These are phyloP conservation scores for Euschistus heros DNA, from an alignment of 1,140 invertebrate genomes.

Conservation along the genomic window DNA sequence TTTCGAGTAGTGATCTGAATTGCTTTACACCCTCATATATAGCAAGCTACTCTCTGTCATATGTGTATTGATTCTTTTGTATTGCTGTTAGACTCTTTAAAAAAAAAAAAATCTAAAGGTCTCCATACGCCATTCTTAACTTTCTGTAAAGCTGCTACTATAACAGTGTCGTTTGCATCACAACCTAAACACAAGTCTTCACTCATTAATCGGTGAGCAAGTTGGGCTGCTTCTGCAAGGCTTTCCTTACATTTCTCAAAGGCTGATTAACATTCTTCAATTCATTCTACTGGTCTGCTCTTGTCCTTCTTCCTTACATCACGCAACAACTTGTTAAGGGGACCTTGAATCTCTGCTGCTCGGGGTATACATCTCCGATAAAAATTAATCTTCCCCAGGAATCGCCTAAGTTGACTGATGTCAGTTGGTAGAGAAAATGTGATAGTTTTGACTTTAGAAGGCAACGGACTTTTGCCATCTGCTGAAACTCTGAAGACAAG, in stretches of 20 bases:
- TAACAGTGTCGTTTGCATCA: conserved; percentile 29
- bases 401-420: conserved; percentile 25
- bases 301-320: conserved; percentile 31
- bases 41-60: conserved; percentile 39
- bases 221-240: conserved; percentile 28
- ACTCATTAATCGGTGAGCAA: conserved; percentile 12
- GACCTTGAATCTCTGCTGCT: conserved; percentile 24
- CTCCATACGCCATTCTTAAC: conserved; percentile 21
- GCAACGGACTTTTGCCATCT: background rate
- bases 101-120: conserved; percentile 36
- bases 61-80: conserved; percentile 35
- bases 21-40: conserved; percentile 37
- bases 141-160: conserved; percentile 29
- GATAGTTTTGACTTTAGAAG: background rate
- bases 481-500: background rate
- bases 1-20: conserved; percentile 38
- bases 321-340: conserved; percentile 28
- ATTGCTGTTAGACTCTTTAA: conserved; percentile 33
- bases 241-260: conserved; percentile 36
- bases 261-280: conserved; percentile 28
- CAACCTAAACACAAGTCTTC: conserved; percentile 18
- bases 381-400: conserved; percentile 37
- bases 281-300: conserved; percentile 5
- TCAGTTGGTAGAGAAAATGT: background rate
- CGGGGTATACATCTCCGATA: conserved; percentile 32